Conservation (phyloP, 2,888 invertebrate genomes). For the Diploptera punctata region DNA sequence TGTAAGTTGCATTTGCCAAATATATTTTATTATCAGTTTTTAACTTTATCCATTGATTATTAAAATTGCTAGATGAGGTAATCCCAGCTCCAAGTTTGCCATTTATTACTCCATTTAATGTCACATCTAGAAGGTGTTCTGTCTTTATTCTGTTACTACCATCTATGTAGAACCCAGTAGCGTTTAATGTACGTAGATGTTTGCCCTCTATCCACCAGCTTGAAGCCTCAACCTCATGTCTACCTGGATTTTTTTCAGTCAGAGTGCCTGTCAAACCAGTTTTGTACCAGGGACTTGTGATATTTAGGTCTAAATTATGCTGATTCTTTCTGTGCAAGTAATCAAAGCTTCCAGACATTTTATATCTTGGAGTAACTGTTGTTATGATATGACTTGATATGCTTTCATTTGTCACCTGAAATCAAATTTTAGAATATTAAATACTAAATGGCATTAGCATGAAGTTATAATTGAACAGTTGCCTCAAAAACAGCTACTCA, state of each 20-base stretch:
- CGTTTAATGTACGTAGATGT: not conserved
- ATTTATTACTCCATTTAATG: constrained; percentile 22
- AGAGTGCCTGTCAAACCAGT: constrained; percentile 22
- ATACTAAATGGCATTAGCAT: no score
- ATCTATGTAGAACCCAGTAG: constrained; percentile 38
- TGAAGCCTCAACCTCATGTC: constrained; percentile 21
- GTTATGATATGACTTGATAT: constrained; percentile 6
- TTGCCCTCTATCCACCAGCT: constrained; percentile 11
- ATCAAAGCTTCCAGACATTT: not conserved
- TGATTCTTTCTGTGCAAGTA: not conserved
- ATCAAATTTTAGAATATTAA: not conserved
- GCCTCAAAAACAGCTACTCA: no score
- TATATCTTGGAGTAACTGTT: constrained; percentile 9
- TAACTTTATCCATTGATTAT: constrained; percentile 34
- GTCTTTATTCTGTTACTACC: constrained; percentile 43
- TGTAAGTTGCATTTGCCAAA: constrained; percentile 33
- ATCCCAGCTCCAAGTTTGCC: constrained; percentile 14
- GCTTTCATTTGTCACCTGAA: constrained; percentile 2
- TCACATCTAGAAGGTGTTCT: constrained; percentile 44
- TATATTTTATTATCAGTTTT: constrained; percentile 41
- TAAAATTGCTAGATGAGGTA: constrained; percentile 2
- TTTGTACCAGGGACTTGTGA: constrained; percentile 31
- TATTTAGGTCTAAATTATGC: constrained; percentile 17
- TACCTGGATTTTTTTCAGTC: constrained; percentile 43
- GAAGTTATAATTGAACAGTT: no score